A percentile compares a stretch with the other conserved stretches of the same genome.
These are phyloP conservation scores for Drosophila melanica DNA, from an alignment of 1,140 invertebrate genomes.

Conservation along the genomic window DNA sequence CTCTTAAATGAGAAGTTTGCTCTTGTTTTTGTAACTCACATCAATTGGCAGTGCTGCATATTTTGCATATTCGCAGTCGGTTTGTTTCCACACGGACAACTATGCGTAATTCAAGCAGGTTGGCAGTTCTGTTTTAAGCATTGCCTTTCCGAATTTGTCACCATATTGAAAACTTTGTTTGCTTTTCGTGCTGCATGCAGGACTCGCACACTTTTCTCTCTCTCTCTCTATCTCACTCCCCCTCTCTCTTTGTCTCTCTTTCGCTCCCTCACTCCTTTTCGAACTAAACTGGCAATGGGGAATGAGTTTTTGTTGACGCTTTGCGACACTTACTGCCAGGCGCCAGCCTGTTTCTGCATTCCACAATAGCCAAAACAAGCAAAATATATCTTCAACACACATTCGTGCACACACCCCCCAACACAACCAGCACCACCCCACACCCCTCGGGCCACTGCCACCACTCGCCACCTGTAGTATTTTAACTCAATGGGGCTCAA, in stretches of 20 bases:
- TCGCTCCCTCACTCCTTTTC: too few relatives aligned
- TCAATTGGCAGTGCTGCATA: neutral
- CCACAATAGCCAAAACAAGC: constrained; percentile 73
- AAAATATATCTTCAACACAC: constrained; percentile 29
- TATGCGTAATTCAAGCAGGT: constrained; percentile 29
- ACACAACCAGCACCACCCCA: neutral
- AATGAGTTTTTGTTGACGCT: constrained; percentile 44
- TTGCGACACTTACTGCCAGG: constrained; percentile 57
- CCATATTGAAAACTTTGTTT: constrained; percentile 26
- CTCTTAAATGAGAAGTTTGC: constrained; percentile 3
- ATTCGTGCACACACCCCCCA: neutral
- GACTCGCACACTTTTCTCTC: neutral
- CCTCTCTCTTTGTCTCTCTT: neutral
- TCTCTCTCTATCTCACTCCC: constrained; percentile 1
- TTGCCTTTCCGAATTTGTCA: constrained; percentile 25
- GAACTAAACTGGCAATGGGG: constrained; percentile 56
- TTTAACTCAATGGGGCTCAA: constrained; percentile 8
- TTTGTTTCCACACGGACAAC: neutral
- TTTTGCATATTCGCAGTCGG: constrained; percentile 17
- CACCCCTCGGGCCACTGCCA: too few relatives aligned
- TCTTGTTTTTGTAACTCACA: neutral
- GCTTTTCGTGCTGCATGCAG: constrained; percentile 12
- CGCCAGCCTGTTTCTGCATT: constrained; percentile 61
- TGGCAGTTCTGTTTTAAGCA: constrained; percentile 28
- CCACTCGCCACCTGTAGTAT: constrained; percentile 7